These are phyloP conservation scores for Buceros bicornis DNA, from an alignment of 2,797 vertebrate genomes.

Conservation along the genomic window DNA sequence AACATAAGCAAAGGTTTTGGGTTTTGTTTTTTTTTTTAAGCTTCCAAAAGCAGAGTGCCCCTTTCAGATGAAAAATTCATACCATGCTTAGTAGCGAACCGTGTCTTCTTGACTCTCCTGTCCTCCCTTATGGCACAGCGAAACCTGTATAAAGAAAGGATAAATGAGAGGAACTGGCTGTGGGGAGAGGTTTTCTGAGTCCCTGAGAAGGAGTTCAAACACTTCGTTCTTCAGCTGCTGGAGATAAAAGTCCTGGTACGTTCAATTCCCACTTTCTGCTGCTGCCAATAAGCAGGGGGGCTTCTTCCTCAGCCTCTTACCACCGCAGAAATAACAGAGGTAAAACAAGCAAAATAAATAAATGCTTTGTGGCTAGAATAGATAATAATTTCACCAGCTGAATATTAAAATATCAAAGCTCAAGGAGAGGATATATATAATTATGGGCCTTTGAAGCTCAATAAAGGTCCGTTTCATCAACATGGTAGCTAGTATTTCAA, in stretches of 20 bases:
- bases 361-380: constrained; percentile 74
- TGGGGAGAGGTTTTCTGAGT: constrained; percentile 21
- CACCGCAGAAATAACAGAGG: constrained; percentile 78
- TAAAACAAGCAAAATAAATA: constrained; percentile 82
- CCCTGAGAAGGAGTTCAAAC: constrained; percentile 63
- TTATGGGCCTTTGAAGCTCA: constrained; percentile 80
- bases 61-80: constrained; percentile 26
- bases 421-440: constrained; percentile 68
- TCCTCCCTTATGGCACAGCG: constrained; percentile 22
- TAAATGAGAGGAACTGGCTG: constrained; percentile 68
- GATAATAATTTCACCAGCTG: constrained; percentile 79
- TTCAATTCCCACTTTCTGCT: constrained; percentile 74
- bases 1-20: background rate
- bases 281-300: constrained; percentile 68
- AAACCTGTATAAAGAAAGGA: constrained; percentile 59
- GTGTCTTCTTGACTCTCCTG: constrained; percentile 28
- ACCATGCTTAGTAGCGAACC: background rate
- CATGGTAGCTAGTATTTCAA: constrained; percentile 62
- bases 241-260: constrained; percentile 77
- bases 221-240: constrained; percentile 57
- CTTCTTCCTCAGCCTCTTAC: constrained; percentile 72
- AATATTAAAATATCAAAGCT: constrained; percentile 84
- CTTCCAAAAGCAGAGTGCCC: background rate
- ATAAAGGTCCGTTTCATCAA: constrained; percentile 75
- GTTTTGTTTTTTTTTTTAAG: background rate